phyloP scores from a whole-genome alignment of 2,113 vertebrate species.

The Anoura caudifer region DNA sequence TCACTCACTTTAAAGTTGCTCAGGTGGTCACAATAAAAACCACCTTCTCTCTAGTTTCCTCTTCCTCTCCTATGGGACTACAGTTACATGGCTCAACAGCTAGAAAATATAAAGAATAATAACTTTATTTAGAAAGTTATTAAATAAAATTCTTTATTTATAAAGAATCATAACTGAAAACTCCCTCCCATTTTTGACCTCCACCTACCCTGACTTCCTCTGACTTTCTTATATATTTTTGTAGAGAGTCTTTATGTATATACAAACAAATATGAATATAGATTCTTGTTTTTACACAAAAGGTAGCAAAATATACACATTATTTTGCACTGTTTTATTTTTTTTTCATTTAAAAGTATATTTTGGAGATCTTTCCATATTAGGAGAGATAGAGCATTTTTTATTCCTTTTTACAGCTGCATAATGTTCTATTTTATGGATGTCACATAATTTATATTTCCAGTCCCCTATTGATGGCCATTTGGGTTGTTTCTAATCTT shows the following conservation, averaged over 20 bases:
- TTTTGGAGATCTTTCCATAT: neutral
- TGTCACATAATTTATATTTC: slow-evolving; percentile 2
- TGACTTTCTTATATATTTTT: neutral
- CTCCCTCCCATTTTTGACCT: neutral
- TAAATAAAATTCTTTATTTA: no score
- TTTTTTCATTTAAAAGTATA: neutral
- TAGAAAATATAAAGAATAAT: neutral
- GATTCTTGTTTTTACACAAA: neutral
- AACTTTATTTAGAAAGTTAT: no score
- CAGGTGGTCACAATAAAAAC: neutral
- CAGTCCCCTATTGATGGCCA: neutral
- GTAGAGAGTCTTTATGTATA: neutral
- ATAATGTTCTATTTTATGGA: neutral
- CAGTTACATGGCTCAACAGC: neutral
- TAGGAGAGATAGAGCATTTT: neutral
- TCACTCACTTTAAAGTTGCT: neutral
- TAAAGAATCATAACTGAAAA: neutral
- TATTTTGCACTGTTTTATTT: neutral
- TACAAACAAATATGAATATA: neutral
- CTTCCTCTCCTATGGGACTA: neutral
- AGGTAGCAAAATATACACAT: neutral
- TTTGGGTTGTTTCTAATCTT: neutral
- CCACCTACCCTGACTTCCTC: neutral
- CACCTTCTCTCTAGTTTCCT: neutral
- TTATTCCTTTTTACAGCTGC: neutral